These are phyloP conservation scores for Cataglyphis hispanica DNA, from an alignment of 1,140 invertebrate genomes.

Conservation along the genomic window DNA sequence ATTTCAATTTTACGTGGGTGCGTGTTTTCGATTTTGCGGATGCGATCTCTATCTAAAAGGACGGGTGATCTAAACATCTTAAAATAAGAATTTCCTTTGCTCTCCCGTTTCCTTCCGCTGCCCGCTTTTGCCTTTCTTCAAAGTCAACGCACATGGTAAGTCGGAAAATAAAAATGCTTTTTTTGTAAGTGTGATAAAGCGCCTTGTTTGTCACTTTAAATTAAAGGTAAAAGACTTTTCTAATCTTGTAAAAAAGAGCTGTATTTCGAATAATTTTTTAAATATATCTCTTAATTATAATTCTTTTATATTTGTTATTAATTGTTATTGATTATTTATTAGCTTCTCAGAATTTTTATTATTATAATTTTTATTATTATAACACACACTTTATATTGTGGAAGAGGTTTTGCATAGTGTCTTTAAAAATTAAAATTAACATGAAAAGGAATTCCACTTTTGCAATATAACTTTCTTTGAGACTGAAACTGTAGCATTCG, in stretches of 20 bases:
- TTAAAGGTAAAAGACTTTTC: not conserved
- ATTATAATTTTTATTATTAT: not conserved
- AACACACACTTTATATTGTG: conserved; percentile 12
- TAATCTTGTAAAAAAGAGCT: not conserved
- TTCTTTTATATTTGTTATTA: too few relatives aligned
- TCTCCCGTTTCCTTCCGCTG: not conserved
- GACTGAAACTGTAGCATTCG: not conserved
- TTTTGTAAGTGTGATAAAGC: not conserved
- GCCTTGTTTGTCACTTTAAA: not conserved
- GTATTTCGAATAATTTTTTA: not conserved
- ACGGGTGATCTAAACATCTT: not conserved
- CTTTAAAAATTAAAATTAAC: not conserved
- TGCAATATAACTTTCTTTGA: conserved; percentile 37
- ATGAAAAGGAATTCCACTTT: not conserved
- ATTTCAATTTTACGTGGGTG: not conserved
- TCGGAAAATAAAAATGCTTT: not conserved
- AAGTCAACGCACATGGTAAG: conserved; percentile 21
- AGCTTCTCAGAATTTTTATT: not conserved
- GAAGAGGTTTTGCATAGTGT: not conserved
- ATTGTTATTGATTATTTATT: not conserved
- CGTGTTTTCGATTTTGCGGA: not conserved
- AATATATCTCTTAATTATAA: too few relatives aligned
- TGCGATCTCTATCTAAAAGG: not conserved
- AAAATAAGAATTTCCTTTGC: not conserved
- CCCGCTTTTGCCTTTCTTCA: not conserved